Base-by-base conservation (phyloP, 2,113 vertebrate genomes). In the Rhadina sibilatrix region DNA sequence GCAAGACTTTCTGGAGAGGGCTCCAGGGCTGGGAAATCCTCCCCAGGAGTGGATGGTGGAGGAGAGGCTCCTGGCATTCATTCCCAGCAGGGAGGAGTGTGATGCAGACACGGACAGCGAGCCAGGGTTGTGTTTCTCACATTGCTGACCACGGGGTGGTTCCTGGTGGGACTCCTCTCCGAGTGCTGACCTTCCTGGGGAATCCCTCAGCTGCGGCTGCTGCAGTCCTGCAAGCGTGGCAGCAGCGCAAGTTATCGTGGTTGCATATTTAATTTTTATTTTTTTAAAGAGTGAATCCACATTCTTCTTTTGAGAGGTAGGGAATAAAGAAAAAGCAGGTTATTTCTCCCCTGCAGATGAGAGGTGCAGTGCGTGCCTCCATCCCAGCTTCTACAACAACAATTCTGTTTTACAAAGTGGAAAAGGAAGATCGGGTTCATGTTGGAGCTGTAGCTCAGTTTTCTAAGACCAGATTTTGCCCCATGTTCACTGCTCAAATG, bases 331-430 rank as follows among this genome's bases (percentile, higher is more conserved):
- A 59, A 57, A 85, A 80, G 6, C 9, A 8, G 3, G 2, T 30
- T 50, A 35, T 35, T 59, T 46, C 12, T 8, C 9, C 19, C 8
- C 31, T 31, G 10, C 5, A 47, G 44, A 80, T 25, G 68, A 81
- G 54, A 74, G 57, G 46, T 70, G 28, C 30, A 69, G 8, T 21
- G 8, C 18, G 3, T 70, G 22, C 33, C n/a, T 83, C 15, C 53
- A 64, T 44, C 46, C 65, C 25, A 50, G 2, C 64, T 75, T 74
- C 35, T 31, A 38, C 60, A 76, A 52, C 60, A 76, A 52, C 46
- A 94, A 90, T 42, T 28, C 47, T 66, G 10, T 90, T 95, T 90
- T 75, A 85, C 61, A 82, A 83, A 94, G 71, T 49, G 66, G 83
- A 35, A 89, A 30, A 72, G 76, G 81, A 94, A 53, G n/a, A 33